These are phyloP conservation scores for Acrocephalus scirpaceus DNA, from an alignment of 2,797 vertebrate genomes.

Conservation along the genomic window DNA sequence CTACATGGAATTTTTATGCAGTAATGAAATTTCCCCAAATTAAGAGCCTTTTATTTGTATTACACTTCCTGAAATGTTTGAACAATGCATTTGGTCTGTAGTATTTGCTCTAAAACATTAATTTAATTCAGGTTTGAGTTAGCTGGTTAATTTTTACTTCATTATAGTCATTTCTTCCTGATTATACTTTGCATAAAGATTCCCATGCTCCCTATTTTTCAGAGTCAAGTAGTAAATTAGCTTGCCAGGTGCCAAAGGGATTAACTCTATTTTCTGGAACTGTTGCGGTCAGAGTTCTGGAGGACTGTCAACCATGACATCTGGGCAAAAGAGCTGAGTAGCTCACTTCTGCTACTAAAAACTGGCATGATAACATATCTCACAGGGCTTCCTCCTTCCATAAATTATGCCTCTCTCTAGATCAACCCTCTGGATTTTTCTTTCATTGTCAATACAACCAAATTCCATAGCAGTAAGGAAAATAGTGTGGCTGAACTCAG, in stretches of 20 bases:
- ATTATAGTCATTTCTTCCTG: neutral
- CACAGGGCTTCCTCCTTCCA: neutral
- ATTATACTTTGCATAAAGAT: neutral
- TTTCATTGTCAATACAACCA: neutral
- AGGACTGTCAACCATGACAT: neutral
- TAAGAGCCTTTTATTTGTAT: neutral
- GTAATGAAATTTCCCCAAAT: neutral
- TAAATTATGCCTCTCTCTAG: neutral
- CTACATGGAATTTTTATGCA: neutral
- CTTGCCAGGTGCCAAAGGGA: neutral
- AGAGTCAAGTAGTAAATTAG: neutral
- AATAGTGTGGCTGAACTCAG: neutral
- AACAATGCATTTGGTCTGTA: neutral
- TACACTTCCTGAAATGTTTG: neutral
- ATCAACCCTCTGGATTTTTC: neutral
- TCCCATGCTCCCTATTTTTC: slow-evolving; percentile 4
- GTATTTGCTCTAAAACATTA: neutral
- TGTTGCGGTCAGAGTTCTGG: neutral
- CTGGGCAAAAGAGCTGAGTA: neutral
- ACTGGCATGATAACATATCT: neutral
- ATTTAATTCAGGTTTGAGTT: neutral
- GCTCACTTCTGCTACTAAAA: neutral
- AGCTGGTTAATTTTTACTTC: neutral
- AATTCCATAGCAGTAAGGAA: neutral
- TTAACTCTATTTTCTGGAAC: neutral